Evolutionary conservation across 1,140 invertebrate species (phyloP).

Genomic region (Drosophila saltans): DNA sequence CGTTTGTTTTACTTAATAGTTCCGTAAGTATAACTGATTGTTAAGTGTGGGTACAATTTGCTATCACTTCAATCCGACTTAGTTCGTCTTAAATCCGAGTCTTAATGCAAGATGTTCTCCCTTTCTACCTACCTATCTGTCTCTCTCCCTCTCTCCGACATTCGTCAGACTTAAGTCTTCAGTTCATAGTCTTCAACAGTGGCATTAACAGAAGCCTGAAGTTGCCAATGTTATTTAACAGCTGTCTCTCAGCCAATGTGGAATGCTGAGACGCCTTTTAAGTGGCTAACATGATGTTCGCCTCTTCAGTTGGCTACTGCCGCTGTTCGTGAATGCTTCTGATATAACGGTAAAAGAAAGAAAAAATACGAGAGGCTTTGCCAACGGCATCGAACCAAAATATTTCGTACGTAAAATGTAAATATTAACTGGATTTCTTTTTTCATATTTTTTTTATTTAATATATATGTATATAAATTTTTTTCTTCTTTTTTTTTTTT

Average conservation of each 20-base stretch:
- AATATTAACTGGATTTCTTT: slow-evolving; percentile 53
- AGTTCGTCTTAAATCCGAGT: background rate
- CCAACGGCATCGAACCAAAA: background rate
- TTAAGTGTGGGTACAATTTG: slow-evolving; percentile 7
- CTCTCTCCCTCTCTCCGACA: background rate
- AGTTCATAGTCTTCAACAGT: background rate
- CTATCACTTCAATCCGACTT: slow-evolving; percentile 6
- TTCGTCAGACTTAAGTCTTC: background rate
- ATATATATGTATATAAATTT: no score
- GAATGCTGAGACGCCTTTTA: slow-evolving; percentile 32
- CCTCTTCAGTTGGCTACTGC: slow-evolving; percentile 53
- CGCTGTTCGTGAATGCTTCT: slow-evolving; percentile 36
- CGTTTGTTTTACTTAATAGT: slow-evolving; percentile 8
- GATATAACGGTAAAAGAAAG: background rate
- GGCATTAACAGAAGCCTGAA: slow-evolving; percentile 8
- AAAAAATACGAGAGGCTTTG: background rate
- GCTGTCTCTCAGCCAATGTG: background rate
- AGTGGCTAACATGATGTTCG: slow-evolving; percentile 27
- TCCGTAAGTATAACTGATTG: slow-evolving; percentile 4
- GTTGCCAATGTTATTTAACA: slow-evolving; percentile 40
- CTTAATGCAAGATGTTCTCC: slow-evolving; percentile 3
- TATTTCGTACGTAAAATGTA: slow-evolving; percentile 53
- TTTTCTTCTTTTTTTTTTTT: slow-evolving; percentile 29
- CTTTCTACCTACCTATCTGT: background rate
- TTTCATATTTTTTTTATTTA: slow-evolving; percentile 1